Evolutionary conservation across 23 tunicate species (phyloP), one percentile per base, ranked within the genome.

Genomic region (Ciona savignyi): DNA sequence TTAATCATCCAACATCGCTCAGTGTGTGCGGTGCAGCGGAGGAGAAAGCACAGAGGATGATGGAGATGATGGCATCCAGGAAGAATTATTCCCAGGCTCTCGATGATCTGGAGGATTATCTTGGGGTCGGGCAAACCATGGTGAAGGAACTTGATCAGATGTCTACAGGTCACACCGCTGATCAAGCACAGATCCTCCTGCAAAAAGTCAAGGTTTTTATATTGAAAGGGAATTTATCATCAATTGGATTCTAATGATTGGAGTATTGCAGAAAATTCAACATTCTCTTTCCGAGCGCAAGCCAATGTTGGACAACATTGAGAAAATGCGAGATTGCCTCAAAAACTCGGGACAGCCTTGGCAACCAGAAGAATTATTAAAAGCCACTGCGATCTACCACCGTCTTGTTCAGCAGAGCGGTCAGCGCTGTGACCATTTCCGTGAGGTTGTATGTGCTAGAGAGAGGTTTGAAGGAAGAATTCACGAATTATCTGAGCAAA

Each of bases 331-430:
- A 80, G 96, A 95, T 62, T 72, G 71, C 23, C 79, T 95, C 23
- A 88, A 89, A 60, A 74, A 74, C 32, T 91, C 99, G 21, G 99
- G 99, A 21, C 99, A 95, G 74, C 96, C 96, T 23, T 95, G 99
- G 99, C 93, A 83, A 67, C 96, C 99, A 0, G 99, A 95, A 32
- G 83, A 81, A 63, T 78, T 89, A 26, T 71, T 95, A 65, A 95
- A 95, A 95, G 91, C 97, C 3, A 80, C 97, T 31, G 97, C 97
- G 21, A 85, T 91, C 34, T 85, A 79, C 51, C 97, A 91, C 30
- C 86, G 91, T 11, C 25, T 91, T 64, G 61, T 60, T 60, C 91
- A 84, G 63, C 83, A 80, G 34, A 76, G 85, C 63, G 30, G 70
- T 2, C 90, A 84, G 35, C 76, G 86, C 3, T 71, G 80, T 32